These are phyloP conservation scores for Ophiothrix spiculata DNA, from an alignment of 35 echinoderm and acorn worm genomes.

Conservation along the genomic window DNA sequence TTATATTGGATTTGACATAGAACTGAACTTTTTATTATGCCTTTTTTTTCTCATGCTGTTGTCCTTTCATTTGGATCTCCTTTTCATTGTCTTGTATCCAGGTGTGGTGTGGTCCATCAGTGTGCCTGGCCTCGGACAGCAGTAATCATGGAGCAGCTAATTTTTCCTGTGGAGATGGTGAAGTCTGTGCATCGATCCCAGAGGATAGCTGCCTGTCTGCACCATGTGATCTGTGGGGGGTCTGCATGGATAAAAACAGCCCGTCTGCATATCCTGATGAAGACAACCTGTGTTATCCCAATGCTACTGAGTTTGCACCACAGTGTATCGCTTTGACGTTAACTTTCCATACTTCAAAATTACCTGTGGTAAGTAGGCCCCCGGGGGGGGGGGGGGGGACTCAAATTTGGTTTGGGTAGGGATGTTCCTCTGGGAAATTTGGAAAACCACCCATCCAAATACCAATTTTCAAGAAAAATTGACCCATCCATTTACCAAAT, in stretches of 20 bases:
- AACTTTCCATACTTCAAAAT: slow-evolving; percentile 16
- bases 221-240: slow-evolving; percentile 81
- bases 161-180: slow-evolving; percentile 25
- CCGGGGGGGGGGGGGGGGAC: too few species aligned
- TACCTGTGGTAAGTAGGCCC: slow-evolving; percentile 15
- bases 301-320: not conserved
- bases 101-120: slow-evolving; percentile 56
- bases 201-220: slow-evolving; percentile 71
- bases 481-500: too few species aligned
- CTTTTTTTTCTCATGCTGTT: too few species aligned
- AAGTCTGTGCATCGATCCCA: slow-evolving; percentile 38
- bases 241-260: slow-evolving; percentile 29
- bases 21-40: not conserved
- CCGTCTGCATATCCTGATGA: not conserved
- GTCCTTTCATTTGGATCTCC: not conserved
- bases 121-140: slow-evolving; percentile 6
- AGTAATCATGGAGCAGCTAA: slow-evolving; percentile 1
- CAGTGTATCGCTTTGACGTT: not conserved
- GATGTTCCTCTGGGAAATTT: too few species aligned
- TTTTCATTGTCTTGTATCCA: not conserved
- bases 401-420: too few species aligned
- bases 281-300: not conserved
- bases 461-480: too few species aligned
- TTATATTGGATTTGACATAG: too few species aligned
- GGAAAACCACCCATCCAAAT: too few species aligned